Evolutionary conservation across 1,140 invertebrate species (phyloP), one percentile per base, ranked within the genome.

Genomic region (Adoxophyes honmai): DNA sequence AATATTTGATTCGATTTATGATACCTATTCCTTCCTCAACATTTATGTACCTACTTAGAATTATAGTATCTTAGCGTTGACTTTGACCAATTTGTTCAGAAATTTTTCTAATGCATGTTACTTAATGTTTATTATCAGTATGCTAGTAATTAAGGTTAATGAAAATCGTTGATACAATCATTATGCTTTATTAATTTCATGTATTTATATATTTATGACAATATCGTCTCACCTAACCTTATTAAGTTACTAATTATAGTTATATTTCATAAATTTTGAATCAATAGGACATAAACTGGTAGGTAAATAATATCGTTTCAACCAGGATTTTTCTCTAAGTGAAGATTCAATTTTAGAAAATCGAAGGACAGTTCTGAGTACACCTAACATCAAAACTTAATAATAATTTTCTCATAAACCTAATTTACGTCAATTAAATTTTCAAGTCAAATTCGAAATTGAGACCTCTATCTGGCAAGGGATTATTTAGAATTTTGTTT

Each of bases 121-220:
- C 21, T 28, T 28, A 28, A 28, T n/a, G n/a, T n/a, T n/a, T n/a
- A n/a, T n/a, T 2, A 28, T 28, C 21, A 28, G 21, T 3, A 28
- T n/a, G n/a, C n/a, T n/a, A n/a, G 59, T 42, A 51, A 28, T n/a
- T 52, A 28, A 62, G 42, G 18, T 48, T 37, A 86, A 85, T 84
- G 78, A 86, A 88, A 83, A 82, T 70, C 70, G 57, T 53, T 57
- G 73, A 64, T 88, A 88, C 86, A 86, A 86, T 88, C 82, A 88
- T 88, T 88, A 88, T 86, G 86, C 83, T 88, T 88, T 88, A 88
- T 88, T 88, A 86, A 90, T 90, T 89, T 90, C 82, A 89, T 90
- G 87, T 90, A 90, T 90, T 89, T 89, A 90, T 90, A 89, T 90
- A 89, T 88, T 88, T 90, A 90, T 89, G 89, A 90, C 88, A 90